phyloP scores from a whole-genome alignment of 2,888 invertebrate genomes.

The Peribatodes rhomboidaria region DNA sequence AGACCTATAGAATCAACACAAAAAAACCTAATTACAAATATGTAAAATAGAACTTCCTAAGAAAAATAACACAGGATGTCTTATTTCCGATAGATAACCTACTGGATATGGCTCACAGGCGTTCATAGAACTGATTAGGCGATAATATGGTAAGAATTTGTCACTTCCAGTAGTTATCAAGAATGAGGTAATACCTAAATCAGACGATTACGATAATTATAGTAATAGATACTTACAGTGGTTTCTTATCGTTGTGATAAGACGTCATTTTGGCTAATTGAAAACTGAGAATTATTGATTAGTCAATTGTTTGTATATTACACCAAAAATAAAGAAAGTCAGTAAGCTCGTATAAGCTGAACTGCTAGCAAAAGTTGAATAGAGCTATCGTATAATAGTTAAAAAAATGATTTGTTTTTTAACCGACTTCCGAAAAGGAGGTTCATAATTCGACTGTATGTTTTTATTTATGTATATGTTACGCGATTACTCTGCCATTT shows the following conservation, averaged over 20 bases:
- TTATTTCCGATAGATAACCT: slow-evolving; percentile 43
- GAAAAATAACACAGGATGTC: slow-evolving; percentile 41
- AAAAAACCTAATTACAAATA: background rate
- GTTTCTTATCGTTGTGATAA: background rate
- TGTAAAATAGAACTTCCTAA: slow-evolving; percentile 4
- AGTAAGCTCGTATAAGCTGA: no score
- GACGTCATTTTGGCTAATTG: background rate
- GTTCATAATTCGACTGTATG: no score
- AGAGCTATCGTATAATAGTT: no score
- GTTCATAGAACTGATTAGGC: slow-evolving; percentile 38
- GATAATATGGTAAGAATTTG: slow-evolving; percentile 24
- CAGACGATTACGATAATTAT: slow-evolving; percentile 13
- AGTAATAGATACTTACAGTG: background rate
- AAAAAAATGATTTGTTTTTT: no score
- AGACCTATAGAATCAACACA: background rate
- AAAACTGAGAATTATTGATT: no score
- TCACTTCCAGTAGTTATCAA: slow-evolving; percentile 35
- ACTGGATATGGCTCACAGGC: slow-evolving; percentile 35
- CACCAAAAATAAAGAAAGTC: no score
- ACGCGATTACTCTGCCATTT: no score
- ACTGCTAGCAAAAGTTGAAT: no score
- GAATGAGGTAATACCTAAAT: slow-evolving; percentile 31
- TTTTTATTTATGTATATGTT: no score
- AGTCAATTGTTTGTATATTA: no score
- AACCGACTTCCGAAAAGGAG: no score